Evolutionary conservation across 2,888 invertebrate genomes (phyloP).

Genomic region (Leucozona laternaria): DNA sequence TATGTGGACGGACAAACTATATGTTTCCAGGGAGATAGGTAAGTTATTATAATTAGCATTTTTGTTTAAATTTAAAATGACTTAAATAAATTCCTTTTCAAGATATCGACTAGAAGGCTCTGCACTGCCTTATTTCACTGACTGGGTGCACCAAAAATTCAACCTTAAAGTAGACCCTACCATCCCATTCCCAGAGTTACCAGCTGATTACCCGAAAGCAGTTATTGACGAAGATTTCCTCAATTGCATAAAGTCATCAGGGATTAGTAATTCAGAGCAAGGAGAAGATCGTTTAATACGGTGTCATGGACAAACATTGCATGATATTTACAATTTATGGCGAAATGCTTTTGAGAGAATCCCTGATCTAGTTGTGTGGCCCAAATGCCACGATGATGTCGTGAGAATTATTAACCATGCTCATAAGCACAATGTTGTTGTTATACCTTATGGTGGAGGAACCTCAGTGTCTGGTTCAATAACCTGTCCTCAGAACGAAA

Average conservation of each 20-base stretch:
- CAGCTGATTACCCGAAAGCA: slow-evolving; percentile 88
- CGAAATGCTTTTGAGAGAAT: slow-evolving; percentile 91
- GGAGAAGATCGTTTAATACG: slow-evolving; percentile 94
- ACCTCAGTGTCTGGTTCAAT: slow-evolving; percentile 96
- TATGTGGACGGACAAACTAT: slow-evolving; percentile 86
- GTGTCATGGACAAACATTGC: slow-evolving; percentile 96
- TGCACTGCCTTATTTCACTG: slow-evolving; percentile 90
- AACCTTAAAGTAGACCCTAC: slow-evolving; percentile 86
- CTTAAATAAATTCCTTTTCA: slow-evolving; percentile 3
- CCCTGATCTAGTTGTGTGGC: slow-evolving; percentile 98
- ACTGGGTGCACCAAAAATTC: slow-evolving; percentile 91
- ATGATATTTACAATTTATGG: slow-evolving; percentile 93
- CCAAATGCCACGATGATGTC: slow-evolving; percentile 93
- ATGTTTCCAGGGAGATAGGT: slow-evolving; percentile 94
- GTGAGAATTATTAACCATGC: slow-evolving; percentile 91
- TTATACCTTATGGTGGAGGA: slow-evolving; percentile 98
- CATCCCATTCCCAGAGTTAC: slow-evolving; percentile 85
- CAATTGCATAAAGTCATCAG: slow-evolving; percentile 85
- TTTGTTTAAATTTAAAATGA: neutral
- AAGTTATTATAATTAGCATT: neutral
- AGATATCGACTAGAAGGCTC: slow-evolving; percentile 91
- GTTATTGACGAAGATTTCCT: slow-evolving; percentile 87
- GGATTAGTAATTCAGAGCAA: slow-evolving; percentile 88
- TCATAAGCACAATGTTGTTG: slow-evolving; percentile 88
- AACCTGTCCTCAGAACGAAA: slow-evolving; percentile 91